Base-by-base conservation (phyloP, 2,888 invertebrate species). In the Anthophora plumipes region DNA sequence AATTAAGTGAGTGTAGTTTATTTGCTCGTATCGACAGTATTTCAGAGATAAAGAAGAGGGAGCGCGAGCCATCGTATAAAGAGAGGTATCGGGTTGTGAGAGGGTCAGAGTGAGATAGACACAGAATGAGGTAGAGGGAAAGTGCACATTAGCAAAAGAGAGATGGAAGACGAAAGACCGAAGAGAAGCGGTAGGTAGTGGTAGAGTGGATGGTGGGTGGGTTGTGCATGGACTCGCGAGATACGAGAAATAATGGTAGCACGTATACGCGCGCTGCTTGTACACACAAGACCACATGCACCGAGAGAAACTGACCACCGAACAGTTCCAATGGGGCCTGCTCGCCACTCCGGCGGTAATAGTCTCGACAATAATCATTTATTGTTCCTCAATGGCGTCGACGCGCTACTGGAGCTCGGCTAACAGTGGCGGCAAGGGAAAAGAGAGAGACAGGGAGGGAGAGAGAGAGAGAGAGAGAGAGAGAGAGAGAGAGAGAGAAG, bases 211-310 rank as follows among this genome's bases (percentile, higher is more conserved):
- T 57, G 67, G 73, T 61, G 88, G 80, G 82, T 76, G 81, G 85
- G 79, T 80, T 80, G 85, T 86, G 91, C 90, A 87, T 91, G 91
- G 90, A 83, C 88, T 89, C 91, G 89, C 90, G 91, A 91, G 91
- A 91, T 91, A 91, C 87, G 91, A 91, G 91, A 91, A 91, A 91
- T 91, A 91, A 91, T 91, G 90, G 91, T 82, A 48, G 88, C 82
- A 85, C 90, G 85, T 87, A 88, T 89, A 89, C 82, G 81, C 81
- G 82, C 83, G 83, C 70, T 77, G 82, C 83, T 87, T 83, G 84
- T 86, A 87, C 88, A 84, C 82, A 87, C 84, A 78, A 85, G 80
- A 82, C 84, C 83, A 80, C 85, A 87, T 85, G 80, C 77, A 83
- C 80, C 79, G 82, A 83, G 89, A 87, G 89, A 80, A 85, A 88